Percentiles rank a stretch among this genome's conserved stretches.
These are phyloP conservation scores for Gephyroberyx darwinii DNA, from an alignment of 2,797 vertebrate species.

Conservation along the genomic window DNA sequence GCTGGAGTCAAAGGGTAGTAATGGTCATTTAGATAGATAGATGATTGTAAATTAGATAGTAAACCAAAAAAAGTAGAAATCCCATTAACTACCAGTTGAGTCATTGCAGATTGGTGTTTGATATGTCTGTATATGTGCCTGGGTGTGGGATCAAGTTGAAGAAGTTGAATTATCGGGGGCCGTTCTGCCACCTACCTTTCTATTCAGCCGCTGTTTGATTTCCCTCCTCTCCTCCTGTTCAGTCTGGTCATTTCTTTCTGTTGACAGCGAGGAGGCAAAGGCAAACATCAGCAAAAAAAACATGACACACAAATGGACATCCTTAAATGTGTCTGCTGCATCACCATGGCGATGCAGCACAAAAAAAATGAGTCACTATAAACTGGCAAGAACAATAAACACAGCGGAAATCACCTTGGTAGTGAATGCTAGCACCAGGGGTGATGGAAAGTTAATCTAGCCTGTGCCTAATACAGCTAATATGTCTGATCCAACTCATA, in stretches of 20 bases:
- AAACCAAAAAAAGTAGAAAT: too few relatives aligned
- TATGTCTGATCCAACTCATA: constrained; percentile 5
- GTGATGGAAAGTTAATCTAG: background rate
- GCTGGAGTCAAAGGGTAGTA: background rate
- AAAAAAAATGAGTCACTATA: background rate
- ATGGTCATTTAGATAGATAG: background rate
- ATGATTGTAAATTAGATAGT: constrained; percentile 1
- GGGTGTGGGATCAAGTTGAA: constrained; percentile 30
- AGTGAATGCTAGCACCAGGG: too few relatives aligned
- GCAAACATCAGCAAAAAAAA: constrained; percentile 17
- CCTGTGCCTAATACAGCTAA: constrained; percentile 20
- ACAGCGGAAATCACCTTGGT: too few relatives aligned
- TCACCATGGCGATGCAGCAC: background rate
- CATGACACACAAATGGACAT: background rate
- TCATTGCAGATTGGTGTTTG: background rate
- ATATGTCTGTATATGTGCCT: background rate
- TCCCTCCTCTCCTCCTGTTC: constrained; percentile 96
- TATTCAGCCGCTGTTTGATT: constrained; percentile 95
- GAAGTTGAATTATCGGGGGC: too few relatives aligned
- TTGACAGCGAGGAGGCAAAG: constrained; percentile 28
- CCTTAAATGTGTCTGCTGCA: too few relatives aligned
- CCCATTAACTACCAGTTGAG: too few relatives aligned
- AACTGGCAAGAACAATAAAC: too few relatives aligned
- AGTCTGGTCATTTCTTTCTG: constrained; percentile 96
- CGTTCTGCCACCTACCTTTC: constrained; percentile 86